A percentile compares a stretch with the other conserved stretches of the same genome.
These are phyloP conservation scores for Rhynchomys soricoides DNA, from an alignment of 2,113 vertebrate species.

Conservation along the genomic window DNA sequence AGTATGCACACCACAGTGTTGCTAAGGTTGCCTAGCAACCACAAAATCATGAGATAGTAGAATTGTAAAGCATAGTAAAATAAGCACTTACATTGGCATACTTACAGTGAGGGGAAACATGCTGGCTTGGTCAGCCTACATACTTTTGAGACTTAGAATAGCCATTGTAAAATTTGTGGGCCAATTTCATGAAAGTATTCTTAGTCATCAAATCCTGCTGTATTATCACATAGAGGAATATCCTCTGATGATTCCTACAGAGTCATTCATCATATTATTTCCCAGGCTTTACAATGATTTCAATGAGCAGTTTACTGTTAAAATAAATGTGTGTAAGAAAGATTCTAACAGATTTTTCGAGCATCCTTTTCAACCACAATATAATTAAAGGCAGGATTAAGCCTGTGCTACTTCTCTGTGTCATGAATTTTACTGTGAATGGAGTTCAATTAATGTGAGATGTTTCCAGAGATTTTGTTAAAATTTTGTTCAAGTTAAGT, in stretches of 20 bases:
- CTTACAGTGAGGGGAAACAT: constrained; percentile 51
- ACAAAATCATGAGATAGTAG: constrained; percentile 59
- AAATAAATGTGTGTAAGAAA: constrained; percentile 38
- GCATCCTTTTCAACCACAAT: not conserved
- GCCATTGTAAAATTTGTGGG: constrained; percentile 60
- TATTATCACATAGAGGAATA: not conserved
- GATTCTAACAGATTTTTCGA: not conserved
- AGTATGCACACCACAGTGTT: constrained; percentile 46
- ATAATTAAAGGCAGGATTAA: not conserved
- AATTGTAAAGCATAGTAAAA: constrained; percentile 58
- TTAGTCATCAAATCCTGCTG: constrained; percentile 22
- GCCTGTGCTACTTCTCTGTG: not conserved
- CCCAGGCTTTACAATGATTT: constrained; percentile 56
- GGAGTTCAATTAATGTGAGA: not conserved
- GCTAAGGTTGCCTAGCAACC: constrained; percentile 81
- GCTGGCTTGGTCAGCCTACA: constrained; percentile 35
- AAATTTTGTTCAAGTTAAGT: not conserved
- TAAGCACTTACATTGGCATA: constrained; percentile 69
- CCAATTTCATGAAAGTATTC: constrained; percentile 41
- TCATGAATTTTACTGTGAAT: constrained; percentile 30
- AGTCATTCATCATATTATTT: constrained; percentile 54
- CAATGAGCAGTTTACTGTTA: constrained; percentile 58
- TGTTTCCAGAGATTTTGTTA: not conserved
- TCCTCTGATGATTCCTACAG: constrained; percentile 35
- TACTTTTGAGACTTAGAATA: constrained; percentile 57